These are phyloP conservation scores for Oreochromis niloticus DNA, from an alignment of 2,113 vertebrate genomes.

Conservation along the genomic window DNA sequence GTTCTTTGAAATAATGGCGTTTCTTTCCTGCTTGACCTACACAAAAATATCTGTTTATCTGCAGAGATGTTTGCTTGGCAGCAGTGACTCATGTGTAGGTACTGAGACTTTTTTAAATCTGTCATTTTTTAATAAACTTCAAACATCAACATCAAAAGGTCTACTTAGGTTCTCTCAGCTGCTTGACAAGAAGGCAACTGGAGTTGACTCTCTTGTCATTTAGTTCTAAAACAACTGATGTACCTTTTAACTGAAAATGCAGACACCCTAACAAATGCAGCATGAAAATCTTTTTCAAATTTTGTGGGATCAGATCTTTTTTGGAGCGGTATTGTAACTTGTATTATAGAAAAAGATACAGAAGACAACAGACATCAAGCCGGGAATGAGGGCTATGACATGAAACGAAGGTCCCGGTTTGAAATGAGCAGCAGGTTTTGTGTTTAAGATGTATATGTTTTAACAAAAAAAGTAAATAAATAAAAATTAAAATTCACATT, in stretches of 20 bases:
- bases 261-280: background rate
- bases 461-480: background rate
- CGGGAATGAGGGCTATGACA: background rate
- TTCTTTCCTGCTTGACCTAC: background rate
- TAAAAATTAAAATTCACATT: background rate
- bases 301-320: background rate
- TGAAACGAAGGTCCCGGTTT: background rate
- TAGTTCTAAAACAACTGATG: background rate
- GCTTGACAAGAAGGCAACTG: background rate
- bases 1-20: constrained; percentile 1
- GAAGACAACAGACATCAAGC: background rate
- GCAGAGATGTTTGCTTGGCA: background rate
- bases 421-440: background rate
- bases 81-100: background rate
- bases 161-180: background rate
- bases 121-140: background rate
- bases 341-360: background rate
- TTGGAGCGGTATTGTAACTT: background rate
- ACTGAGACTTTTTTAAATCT: background rate
- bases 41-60: background rate
- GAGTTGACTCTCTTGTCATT: background rate
- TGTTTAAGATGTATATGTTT: background rate
- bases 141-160: background rate
- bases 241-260: background rate
- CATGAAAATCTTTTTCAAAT: background rate